Evolutionary conservation across 92 coral and sea anemone genomes (phyloP).

Genomic region (Bergia sp.): DNA sequence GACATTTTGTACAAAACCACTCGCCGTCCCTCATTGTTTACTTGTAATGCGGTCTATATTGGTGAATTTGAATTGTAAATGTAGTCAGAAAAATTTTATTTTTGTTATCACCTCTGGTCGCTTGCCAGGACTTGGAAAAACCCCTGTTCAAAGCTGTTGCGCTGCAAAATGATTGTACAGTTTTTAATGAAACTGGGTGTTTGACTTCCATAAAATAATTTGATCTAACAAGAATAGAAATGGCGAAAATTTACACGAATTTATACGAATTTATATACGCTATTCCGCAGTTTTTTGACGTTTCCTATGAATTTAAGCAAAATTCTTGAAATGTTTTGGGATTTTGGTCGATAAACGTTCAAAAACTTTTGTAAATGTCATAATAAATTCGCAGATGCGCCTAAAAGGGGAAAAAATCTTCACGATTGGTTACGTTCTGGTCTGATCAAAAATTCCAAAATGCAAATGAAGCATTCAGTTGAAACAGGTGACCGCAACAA

Average conservation of each 20-base stretch:
- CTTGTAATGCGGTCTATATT: background rate
- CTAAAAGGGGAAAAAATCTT: background rate
- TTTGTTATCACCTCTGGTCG: background rate
- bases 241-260: too few relatives aligned
- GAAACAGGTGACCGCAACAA: background rate
- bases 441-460: background rate
- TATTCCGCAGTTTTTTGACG: background rate
- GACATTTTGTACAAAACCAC: background rate
- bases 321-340: background rate
- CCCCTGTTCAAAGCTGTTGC: background rate
- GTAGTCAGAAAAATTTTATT: background rate
- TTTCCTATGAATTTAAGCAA: background rate
- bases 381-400: background rate
- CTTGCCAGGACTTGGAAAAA: background rate
- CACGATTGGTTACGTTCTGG: background rate
- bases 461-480: background rate
- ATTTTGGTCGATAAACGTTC: background rate
- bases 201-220: background rate
- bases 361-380: background rate
- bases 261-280: background rate
- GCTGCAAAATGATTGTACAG: background rate
- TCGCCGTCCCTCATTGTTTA: background rate
- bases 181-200: too few relatives aligned
- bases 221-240: background rate
- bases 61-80: constrained; percentile 16